Evolutionary conservation across 30 jellyfish, hydroid and myxozoan genomes (phyloP).

Genomic region (Hydra vulgaris): DNA sequence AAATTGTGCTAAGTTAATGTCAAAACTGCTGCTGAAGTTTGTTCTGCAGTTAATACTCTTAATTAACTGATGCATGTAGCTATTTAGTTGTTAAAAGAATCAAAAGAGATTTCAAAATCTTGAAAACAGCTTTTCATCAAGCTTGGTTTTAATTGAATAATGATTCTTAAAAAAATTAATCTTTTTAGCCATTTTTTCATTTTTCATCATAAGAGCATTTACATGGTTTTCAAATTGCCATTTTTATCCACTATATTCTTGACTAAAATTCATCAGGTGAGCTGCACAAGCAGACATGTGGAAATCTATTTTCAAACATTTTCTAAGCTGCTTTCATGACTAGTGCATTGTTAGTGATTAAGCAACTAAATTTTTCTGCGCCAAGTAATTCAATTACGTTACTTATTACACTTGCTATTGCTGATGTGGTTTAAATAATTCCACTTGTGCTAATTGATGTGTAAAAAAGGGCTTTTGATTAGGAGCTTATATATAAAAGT

Average conservation of each 20-base stretch:
- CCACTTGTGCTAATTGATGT: background rate
- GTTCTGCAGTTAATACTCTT: background rate
- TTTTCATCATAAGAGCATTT: too few relatives aligned
- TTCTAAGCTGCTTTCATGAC: background rate
- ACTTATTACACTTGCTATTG: background rate
- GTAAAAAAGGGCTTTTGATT: background rate
- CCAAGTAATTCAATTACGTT: background rate
- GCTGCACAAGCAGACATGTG: background rate
- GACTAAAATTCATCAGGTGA: background rate
- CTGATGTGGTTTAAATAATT: background rate
- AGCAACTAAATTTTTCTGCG: background rate
- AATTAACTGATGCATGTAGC: background rate
- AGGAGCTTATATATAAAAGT: background rate
- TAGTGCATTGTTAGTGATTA: background rate
- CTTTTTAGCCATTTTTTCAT: background rate
- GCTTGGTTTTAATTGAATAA: background rate
- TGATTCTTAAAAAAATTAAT: background rate
- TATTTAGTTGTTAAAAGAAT: background rate
- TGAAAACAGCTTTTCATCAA: background rate
- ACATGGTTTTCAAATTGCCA: background rate
- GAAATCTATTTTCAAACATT: constrained; percentile 5
- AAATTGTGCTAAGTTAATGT: background rate
- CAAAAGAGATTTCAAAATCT: background rate
- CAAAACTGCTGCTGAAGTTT: background rate
- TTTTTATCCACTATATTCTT: background rate